A percentile compares a stretch with the other conserved stretches of the same genome.
Evolutionary conservation across 2,888 invertebrate genomes (phyloP).

Genomic region (Megastigmus dorsalis): DNA sequence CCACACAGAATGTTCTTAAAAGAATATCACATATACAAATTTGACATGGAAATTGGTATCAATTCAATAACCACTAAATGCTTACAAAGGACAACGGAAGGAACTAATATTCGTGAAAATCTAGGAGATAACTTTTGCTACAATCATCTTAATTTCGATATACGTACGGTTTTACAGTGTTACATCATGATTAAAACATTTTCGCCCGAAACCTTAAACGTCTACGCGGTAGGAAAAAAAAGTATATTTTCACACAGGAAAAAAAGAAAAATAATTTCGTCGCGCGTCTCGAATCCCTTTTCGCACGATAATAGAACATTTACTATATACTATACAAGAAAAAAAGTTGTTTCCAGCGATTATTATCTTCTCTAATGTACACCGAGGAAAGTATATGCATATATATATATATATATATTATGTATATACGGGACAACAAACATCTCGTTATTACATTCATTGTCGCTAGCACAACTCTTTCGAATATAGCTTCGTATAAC

Average conservation of each 20-base stretch:
- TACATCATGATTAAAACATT: constrained; percentile 27
- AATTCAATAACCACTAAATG: neutral
- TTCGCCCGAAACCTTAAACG: constrained; percentile 23
- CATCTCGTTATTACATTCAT: constrained; percentile 21
- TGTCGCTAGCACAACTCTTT: constrained; percentile 4
- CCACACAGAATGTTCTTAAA: neutral
- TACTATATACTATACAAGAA: neutral
- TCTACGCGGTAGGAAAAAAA: neutral
- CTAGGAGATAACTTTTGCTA: constrained; percentile 22
- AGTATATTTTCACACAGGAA: neutral
- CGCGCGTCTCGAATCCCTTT: neutral
- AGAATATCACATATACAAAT: constrained; percentile 32
- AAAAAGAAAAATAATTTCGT: neutral
- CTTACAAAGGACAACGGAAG: neutral
- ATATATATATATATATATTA: too few relatives aligned
- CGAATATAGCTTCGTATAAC: constrained; percentile 3
- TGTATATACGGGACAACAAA: constrained; percentile 22
- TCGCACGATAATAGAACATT: too few relatives aligned
- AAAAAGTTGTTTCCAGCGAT: constrained; percentile 10
- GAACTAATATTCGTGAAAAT: neutral
- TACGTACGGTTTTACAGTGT: too few relatives aligned
- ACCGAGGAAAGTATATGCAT: constrained; percentile 28
- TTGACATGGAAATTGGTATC: neutral
- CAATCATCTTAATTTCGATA: constrained; percentile 4
- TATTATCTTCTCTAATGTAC: constrained; percentile 11